A percentile compares a stretch with the other conserved stretches of the same genome.
Evolutionary conservation across 2,113 vertebrate species (phyloP).

Genomic region (Bufo bufo): DNA sequence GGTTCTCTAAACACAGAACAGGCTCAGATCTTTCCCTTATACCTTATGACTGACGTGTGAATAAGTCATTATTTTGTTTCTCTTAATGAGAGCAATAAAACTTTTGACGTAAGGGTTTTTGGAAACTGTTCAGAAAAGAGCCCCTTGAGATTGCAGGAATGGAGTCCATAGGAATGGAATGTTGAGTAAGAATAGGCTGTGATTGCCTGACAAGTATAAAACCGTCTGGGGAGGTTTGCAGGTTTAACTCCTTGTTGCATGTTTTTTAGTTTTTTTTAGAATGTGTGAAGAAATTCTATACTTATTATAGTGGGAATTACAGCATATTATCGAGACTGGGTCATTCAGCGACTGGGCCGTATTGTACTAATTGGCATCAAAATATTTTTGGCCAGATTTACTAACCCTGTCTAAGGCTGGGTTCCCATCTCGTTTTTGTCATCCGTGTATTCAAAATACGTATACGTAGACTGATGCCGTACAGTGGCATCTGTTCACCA

Average conservation of each 20-base stretch:
- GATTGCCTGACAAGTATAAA: background rate
- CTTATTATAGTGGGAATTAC: background rate
- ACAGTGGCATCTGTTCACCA: too few relatives aligned
- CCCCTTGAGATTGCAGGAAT: background rate
- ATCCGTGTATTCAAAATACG: too few relatives aligned
- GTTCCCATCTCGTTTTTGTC: too few relatives aligned
- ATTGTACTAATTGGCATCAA: background rate
- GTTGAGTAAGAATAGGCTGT: background rate
- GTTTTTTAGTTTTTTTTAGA: background rate
- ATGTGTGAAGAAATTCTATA: background rate
- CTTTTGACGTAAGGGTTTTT: background rate
- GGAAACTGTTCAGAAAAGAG: background rate
- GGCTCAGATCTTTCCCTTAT: too few relatives aligned
- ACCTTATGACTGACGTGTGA: too few relatives aligned
- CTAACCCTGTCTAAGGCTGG: too few relatives aligned
- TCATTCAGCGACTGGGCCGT: background rate
- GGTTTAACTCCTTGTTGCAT: background rate
- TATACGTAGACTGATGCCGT: too few relatives aligned
- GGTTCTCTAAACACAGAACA: too few relatives aligned
- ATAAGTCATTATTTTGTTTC: too few relatives aligned
- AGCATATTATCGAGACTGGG: background rate
- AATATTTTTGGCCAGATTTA: background rate
- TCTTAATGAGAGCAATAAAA: too few relatives aligned
- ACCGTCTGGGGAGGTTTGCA: background rate
- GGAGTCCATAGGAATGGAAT: slow-evolving; percentile 15